These are phyloP conservation scores for Parauchenoglanis ngamensis DNA, from an alignment of 2,797 vertebrate species.

Conservation along the genomic window DNA sequence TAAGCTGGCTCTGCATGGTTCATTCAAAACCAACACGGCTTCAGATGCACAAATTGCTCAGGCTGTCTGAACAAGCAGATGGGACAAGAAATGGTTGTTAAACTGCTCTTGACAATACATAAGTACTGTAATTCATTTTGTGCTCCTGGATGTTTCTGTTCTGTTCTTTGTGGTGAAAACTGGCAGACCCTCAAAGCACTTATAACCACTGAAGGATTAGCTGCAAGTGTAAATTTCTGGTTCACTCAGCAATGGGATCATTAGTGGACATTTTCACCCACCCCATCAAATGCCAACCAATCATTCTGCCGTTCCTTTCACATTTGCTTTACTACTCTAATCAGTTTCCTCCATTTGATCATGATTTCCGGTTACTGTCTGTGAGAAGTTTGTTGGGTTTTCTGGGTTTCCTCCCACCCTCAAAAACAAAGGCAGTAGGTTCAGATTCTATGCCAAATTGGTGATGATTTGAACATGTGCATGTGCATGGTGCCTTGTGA, in stretches of 20 bases:
- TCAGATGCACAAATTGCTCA: slow-evolving; percentile 34
- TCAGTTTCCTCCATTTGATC: background rate
- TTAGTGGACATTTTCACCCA: slow-evolving; percentile 47
- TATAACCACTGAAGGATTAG: slow-evolving; percentile 56
- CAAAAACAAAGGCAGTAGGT: background rate
- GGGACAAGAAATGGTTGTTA: slow-evolving; percentile 28
- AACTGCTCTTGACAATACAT: slow-evolving; percentile 37
- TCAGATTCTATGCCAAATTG: background rate
- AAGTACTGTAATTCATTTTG: slow-evolving; percentile 39
- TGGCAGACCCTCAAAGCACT: slow-evolving; percentile 59
- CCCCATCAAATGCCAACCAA: background rate
- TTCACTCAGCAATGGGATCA: slow-evolving; percentile 51
- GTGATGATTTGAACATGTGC: background rate
- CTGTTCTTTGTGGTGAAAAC: slow-evolving; percentile 45
- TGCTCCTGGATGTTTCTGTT: slow-evolving; percentile 19
- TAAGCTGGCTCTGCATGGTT: slow-evolving; percentile 9
- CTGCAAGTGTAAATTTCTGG: slow-evolving; percentile 51
- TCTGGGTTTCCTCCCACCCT: background rate
- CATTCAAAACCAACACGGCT: slow-evolving; percentile 27
- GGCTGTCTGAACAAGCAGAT: slow-evolving; percentile 37
- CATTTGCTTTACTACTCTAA: background rate
- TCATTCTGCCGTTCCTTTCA: background rate
- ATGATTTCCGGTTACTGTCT: background rate
- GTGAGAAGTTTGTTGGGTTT: background rate
- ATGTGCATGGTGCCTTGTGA: background rate